Conservation (phyloP, 2,888 invertebrate species). For the Petrolisthes manimaculis region DNA sequence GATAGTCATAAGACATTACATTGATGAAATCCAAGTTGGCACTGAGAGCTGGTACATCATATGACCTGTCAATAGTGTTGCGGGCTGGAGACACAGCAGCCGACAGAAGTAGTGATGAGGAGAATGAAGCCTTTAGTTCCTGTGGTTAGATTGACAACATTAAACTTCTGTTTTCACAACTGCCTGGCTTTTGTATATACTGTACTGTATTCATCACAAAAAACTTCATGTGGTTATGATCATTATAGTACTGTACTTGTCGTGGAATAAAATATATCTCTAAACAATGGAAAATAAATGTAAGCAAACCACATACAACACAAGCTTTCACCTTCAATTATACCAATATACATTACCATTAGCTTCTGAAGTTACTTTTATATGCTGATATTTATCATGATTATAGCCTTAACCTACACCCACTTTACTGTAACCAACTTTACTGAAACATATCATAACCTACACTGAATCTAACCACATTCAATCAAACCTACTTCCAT, state of each 20-base stretch:
- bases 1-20: conserved; percentile 90
- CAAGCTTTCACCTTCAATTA: no score
- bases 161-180: no score
- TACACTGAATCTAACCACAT: neutral
- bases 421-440: neutral
- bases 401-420: neutral
- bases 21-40: conserved; percentile 80
- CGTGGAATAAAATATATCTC: no score
- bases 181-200: no score
- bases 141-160: conserved; percentile 67
- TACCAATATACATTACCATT: neutral
- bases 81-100: conserved; percentile 90
- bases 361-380: neutral
- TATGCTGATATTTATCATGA: neutral
- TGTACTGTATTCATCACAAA: no score
- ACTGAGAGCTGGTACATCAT: conserved; percentile 76
- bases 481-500: neutral
- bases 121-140: conserved; percentile 78
- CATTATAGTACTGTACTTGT: no score
- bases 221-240: no score
- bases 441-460: no score
- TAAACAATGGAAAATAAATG: no score
- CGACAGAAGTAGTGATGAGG: conserved; percentile 80
- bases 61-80: conserved; percentile 88
- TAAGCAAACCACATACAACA: no score